These are phyloP conservation scores for Patagioenas fasciata DNA, from an alignment of 2,113 vertebrate species.

Conservation along the genomic window DNA sequence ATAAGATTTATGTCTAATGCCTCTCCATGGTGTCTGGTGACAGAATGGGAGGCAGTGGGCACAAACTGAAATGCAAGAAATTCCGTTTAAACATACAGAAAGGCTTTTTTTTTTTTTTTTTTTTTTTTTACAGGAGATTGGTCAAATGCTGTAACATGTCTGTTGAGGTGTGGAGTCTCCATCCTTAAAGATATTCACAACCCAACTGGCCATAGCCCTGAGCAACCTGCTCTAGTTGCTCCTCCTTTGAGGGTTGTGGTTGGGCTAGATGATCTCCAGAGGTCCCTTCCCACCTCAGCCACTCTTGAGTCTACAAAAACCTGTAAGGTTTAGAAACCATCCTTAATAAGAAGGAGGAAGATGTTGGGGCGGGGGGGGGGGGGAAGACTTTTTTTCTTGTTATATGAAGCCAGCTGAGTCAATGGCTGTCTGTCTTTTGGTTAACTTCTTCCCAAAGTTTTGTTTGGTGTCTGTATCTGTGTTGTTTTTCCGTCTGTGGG, in stretches of 20 bases:
- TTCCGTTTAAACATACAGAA: neutral
- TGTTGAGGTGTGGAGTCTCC: neutral
- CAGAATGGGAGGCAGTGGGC: neutral
- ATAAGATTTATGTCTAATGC: neutral
- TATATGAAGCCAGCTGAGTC: neutral
- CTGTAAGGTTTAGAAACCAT: neutral
- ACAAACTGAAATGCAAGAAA: neutral
- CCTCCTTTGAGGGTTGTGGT: neutral
- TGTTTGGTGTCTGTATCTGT: neutral
- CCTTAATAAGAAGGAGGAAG: neutral
- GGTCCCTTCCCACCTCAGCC: neutral
- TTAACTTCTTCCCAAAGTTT: neutral
- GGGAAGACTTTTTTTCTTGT: neutral
- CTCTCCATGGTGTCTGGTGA: fast-evolving
- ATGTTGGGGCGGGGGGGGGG: neutral
- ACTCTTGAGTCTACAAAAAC: neutral
- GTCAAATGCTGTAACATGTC: neutral
- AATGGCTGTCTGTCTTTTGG: neutral
- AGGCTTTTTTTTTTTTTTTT: neutral
- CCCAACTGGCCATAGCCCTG: neutral
- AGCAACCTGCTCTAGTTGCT: neutral
- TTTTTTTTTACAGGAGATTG: neutral
- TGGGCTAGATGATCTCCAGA: neutral
- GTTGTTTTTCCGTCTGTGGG: neutral
- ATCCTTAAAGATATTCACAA: neutral